Evolutionary conservation across 2,888 invertebrate species (phyloP), one percentile per base, ranked within the genome.

Genomic region (Plebejus melissa): DNA sequence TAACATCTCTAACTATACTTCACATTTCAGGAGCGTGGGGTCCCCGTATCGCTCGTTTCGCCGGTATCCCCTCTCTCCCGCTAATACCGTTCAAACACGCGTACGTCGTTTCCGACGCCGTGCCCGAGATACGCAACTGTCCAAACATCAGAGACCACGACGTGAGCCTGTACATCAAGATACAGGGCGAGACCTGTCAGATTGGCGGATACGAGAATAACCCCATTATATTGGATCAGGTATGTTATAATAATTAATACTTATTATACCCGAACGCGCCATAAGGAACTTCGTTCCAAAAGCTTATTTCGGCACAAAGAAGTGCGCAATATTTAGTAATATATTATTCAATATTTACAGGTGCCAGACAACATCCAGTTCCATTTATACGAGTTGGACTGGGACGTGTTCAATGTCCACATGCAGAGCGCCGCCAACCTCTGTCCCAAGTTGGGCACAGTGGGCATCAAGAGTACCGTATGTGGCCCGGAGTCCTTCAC

Each of bases 401-500:
- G 97, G 96, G 96, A 96, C 71, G 95, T 97, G 1, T 98, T 98
- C 84, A 96, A 96, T 41, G 93, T 95, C 0, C 97, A 98, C 84
- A 94, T 98, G 84, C 94, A 94, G 79, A 95, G 95, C 75, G 97
- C 97, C 0, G 90, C 95, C 0, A 94, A 96, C 75, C 86, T 98
- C 11, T 96, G 97, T 77, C 98, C 98, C 0, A 94, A 94, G 78
- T 94, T 98, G 78, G 95, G 94, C 50, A 94, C 94, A 7, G 94
- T 96, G 6, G 98, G 98, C 4, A 95, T 98, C 32, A 98, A 97
- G 86, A 96, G 97, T 60, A 97, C 97, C 0, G 96, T 98, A 1
- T 98, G 98, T 84, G 98, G 98, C 0, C 98, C 98, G 0, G 98
- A 98, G 86, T 96, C 97, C 1, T 98, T 98, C 85, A 98, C 98